Base-by-base conservation (phyloP, 2,113 vertebrate genomes). In the Macquaria australasica region DNA sequence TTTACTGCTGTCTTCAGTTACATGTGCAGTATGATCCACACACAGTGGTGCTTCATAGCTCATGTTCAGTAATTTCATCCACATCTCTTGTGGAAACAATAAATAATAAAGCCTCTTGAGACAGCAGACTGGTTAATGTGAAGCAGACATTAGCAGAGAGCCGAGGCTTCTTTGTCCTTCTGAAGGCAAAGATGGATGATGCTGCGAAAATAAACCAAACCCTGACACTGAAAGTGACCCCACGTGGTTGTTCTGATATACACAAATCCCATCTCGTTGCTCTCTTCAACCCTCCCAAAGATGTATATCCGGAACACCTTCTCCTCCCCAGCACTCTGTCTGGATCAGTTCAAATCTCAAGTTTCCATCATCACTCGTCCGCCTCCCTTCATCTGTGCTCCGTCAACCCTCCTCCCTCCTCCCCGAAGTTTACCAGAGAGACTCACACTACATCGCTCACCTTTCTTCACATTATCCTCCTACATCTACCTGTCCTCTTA, bases 121-220 rank as follows among this genome's bases (percentile, higher is more conserved):
- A 51, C 41, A 25, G 58, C 18, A 6, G 11, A 14, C 12, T 51
- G 79, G 68, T 80, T 45, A 37, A 86, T 51, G 28, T 39, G 78
- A 39, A 76, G 21, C 77, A 64, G 71, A 75, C 45, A 12, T 45
- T 4, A 50, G n/a, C n/a, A 1, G 18, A 56, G 16, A 60, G 68
- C 60, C 31, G 31, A 25, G 21, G 48, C 41, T 59, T 41, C 62
- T 51, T 51, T 41, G 68, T 62, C 56, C 45, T 34, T 51, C 15
- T 51, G 31, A 67, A 67, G 69, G 51, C 51, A 60, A 73, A 59
- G 28, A 72, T 23, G 66, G 68, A 77, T 5, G n/a, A 62, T n/a
- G 41, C 25, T 53, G 73, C 37, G n/a, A 67, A 66, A 77, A 82
- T 53, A 82, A 55, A 78, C 66, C 60, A 75, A 66, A 63, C n/a